These are phyloP conservation scores for Hoplostethus atlanticus DNA, from an alignment of 2,797 vertebrate species.

Conservation along the genomic window DNA sequence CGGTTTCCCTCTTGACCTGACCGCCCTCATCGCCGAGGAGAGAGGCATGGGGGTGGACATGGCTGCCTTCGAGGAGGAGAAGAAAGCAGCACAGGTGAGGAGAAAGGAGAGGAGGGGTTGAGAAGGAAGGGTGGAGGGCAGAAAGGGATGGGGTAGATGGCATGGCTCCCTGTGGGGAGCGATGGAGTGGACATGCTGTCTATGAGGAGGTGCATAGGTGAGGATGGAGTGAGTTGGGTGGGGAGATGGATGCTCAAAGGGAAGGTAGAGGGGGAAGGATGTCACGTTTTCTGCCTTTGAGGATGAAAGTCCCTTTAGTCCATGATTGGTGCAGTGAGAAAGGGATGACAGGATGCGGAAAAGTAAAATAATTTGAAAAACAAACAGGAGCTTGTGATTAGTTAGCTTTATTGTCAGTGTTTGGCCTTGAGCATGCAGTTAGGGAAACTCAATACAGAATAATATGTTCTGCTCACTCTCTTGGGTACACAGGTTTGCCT, in stretches of 20 bases:
- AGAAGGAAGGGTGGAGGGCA: neutral
- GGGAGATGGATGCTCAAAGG: neutral
- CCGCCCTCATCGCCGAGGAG: constrained; percentile 96
- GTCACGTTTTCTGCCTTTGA: too few relatives aligned
- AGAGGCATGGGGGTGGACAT: constrained; percentile 93
- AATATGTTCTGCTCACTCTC: constrained; percentile 12
- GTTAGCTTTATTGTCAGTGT: neutral
- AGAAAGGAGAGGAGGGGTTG: neutral
- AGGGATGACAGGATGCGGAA: too few relatives aligned
- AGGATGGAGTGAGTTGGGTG: neutral
- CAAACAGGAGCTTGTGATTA: neutral
- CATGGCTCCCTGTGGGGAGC: too few relatives aligned
- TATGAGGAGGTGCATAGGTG: neutral
- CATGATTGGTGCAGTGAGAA: neutral
- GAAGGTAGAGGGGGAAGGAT: too few relatives aligned
- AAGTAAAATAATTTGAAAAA: too few relatives aligned
- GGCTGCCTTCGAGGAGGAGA: constrained; percentile 94
- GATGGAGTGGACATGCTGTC: neutral
- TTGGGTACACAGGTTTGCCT: constrained; percentile 6
- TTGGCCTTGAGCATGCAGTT: constrained; percentile 8
- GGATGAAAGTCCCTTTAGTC: too few relatives aligned
- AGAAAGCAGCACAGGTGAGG: constrained; percentile 93
- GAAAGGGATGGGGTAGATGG: too few relatives aligned
- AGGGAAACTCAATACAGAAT: constrained; percentile 12
- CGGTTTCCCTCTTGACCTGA: constrained; percentile 96